phyloP scores from a whole-genome alignment of 2,113 vertebrate genomes.

The Mustela lutreola region DNA sequence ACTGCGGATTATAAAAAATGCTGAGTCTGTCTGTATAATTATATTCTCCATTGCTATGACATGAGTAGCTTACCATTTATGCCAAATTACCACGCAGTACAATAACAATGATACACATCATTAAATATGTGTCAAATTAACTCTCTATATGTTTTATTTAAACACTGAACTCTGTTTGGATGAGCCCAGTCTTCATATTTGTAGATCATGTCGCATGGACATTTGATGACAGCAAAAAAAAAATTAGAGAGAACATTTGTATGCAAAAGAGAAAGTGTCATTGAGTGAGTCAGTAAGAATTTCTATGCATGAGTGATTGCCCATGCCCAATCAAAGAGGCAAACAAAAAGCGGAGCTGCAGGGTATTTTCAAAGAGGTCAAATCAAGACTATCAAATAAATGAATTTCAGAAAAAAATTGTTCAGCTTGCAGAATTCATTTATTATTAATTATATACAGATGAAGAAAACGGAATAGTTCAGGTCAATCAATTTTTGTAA shows the following conservation, averaged over 20 bases:
- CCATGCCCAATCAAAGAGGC: constrained; percentile 61
- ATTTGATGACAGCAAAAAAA: constrained; percentile 50
- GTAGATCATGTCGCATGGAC: neutral
- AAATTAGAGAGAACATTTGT: constrained; percentile 48
- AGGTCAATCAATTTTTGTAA: constrained; percentile 61
- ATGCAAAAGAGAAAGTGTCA: constrained; percentile 66
- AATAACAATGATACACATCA: constrained; percentile 49
- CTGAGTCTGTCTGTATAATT: neutral
- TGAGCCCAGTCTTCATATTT: constrained; percentile 37
- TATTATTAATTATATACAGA: constrained; percentile 69
- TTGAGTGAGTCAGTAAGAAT: constrained; percentile 63
- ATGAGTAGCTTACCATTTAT: constrained; percentile 39
- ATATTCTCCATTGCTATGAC: neutral
- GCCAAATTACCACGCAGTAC: constrained; percentile 42
- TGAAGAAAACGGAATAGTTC: constrained; percentile 49
- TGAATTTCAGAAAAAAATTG: constrained; percentile 65
- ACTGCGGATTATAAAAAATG: neutral
- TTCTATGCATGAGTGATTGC: constrained; percentile 70
- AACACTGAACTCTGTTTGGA: constrained; percentile 22
- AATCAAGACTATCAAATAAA: constrained; percentile 81
- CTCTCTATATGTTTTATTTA: constrained; percentile 64
- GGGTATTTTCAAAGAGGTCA: constrained; percentile 79
- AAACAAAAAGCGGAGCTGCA: constrained; percentile 74
- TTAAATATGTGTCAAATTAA: constrained; percentile 63
- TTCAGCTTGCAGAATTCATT: constrained; percentile 67